Base-by-base conservation (phyloP, 2,113 vertebrate genomes). In the Pelodiscus sinensis region DNA sequence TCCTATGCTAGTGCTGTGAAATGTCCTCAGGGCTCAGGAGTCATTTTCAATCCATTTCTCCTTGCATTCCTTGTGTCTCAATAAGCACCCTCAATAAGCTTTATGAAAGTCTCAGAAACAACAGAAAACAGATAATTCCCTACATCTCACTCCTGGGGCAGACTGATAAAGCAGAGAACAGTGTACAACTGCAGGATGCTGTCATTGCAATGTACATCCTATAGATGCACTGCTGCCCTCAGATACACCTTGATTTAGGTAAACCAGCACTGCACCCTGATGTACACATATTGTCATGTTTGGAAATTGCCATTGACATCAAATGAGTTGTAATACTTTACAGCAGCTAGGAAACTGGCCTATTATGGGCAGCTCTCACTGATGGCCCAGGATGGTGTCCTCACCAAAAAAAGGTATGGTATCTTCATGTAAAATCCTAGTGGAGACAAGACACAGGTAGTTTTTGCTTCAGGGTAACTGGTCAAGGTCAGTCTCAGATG, bases 311-410 rank as follows among this genome's bases (percentile, higher is more conserved):
- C 31, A 71, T 5, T 31, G 82, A 84, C 95, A 44, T 54, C 91
- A 9, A 1, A 94, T 93, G 92, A 96, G 22, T 73, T 29, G 38
- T 80, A 94, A 95, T 93, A 96, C 1, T 80, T 2, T 22, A 68
- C 86, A 88, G 87, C 93, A 91, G 91, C 95, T 97, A 93, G 96
- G 95, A 95, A 92, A 65, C 91, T 97, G 96, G 93, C 92, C 94
- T 71, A 22, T 44, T 44, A 31, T 5, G 52, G 52, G 83, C 95
- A 93, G 25, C 77, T 88, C 90, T 52, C 88, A 88, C 52, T 38
- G 65, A 91, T 96, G 92, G 93, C 94, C 93, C 92, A 88, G 91
- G 92, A 31, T 60, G 73, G 93, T 95, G 92, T 94, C 86, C 90
- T 90, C 15, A 3, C 58, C 13, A 52, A 79, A 73, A 60, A 13